phyloP scores from a whole-genome alignment of 2,888 invertebrate species.

The Morinoia aosen region DNA sequence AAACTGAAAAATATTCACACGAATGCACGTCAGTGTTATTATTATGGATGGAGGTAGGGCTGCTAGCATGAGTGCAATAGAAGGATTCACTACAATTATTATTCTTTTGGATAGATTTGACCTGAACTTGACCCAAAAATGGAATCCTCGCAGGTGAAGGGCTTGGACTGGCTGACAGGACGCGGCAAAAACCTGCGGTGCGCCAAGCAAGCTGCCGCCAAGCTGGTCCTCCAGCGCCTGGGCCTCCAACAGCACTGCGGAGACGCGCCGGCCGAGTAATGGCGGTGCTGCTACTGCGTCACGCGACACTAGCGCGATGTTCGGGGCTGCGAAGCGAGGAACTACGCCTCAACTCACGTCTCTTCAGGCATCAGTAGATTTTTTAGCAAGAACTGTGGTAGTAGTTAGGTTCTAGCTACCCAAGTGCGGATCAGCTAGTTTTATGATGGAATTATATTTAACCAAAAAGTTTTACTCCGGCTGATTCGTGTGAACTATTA shows the following conservation, averaged over 20 bases:
- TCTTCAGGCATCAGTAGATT: not conserved
- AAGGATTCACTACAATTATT: not conserved
- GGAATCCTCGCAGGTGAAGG: conserved; percentile 8
- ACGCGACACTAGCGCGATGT: not conserved
- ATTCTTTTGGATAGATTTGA: not conserved
- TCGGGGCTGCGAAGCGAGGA: not conserved
- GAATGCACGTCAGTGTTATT: too few relatives aligned
- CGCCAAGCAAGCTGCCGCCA: conserved; percentile 55
- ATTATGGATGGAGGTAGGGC: too few relatives aligned
- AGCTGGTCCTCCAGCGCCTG: conserved; percentile 40
- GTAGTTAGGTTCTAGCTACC: not conserved
- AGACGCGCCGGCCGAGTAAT: not conserved
- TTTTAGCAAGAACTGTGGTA: not conserved
- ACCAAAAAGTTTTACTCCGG: not conserved
- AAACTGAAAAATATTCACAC: too few relatives aligned
- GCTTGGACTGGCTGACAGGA: conserved; percentile 26
- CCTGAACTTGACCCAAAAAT: not conserved
- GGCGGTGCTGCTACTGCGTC: not conserved
- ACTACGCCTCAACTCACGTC: not conserved
- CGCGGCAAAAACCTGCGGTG: conserved; percentile 48
- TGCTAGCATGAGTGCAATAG: not conserved
- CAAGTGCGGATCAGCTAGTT: not conserved
- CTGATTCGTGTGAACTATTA: not conserved
- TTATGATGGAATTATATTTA: not conserved
- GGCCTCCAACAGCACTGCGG: not conserved